These are phyloP conservation scores for Bimastos eiseni DNA, from an alignment of 2,888 invertebrate species.

Conservation along the genomic window DNA sequence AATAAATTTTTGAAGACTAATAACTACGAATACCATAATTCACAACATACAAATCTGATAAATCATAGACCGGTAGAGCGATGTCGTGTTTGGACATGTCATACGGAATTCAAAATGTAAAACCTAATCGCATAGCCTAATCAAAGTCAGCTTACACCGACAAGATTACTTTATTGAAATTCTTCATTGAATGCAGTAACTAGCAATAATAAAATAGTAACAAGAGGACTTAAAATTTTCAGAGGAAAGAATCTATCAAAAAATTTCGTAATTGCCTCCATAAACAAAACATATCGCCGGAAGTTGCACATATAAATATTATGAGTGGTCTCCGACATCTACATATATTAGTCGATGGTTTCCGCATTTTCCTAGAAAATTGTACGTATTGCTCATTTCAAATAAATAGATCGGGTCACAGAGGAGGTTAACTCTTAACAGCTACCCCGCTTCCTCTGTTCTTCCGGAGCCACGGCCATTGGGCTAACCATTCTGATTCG, in stretches of 20 bases:
- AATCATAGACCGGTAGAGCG: not conserved
- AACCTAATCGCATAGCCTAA: not conserved
- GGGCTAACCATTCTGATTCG: no score
- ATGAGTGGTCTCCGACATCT: no score
- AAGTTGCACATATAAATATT: not conserved
- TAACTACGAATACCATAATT: not conserved
- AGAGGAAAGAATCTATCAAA: not conserved
- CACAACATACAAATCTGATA: not conserved
- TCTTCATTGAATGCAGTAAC: not conserved
- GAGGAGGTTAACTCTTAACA: no score
- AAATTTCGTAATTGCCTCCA: not conserved
- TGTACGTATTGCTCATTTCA: no score
- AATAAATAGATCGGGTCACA: no score
- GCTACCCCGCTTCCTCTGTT: no score
- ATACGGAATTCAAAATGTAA: not conserved
- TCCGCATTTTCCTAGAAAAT: no score
- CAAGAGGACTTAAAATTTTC: not conserved
- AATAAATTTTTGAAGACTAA: no score
- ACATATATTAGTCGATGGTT: no score
- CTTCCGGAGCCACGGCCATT: no score
- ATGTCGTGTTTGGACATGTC: not conserved
- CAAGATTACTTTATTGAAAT: not conserved
- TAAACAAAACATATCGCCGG: slow-evolving; percentile 5
- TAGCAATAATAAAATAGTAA: not conserved
- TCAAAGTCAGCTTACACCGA: not conserved